Evolutionary conservation across 2,888 invertebrate genomes (phyloP).

Genomic region (Furcula furcula): DNA sequence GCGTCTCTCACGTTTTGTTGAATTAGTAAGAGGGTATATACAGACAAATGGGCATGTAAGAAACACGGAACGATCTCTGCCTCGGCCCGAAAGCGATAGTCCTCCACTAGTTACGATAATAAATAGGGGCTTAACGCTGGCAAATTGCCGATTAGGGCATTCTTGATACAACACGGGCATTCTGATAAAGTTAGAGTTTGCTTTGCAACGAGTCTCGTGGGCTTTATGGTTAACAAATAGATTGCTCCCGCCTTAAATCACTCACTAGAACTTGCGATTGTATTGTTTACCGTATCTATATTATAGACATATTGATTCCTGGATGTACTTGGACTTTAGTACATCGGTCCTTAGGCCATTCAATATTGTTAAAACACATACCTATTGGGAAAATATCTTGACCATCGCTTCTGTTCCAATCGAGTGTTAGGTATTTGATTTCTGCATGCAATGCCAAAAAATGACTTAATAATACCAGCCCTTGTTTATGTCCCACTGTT

Average conservation of each 20-base stretch:
- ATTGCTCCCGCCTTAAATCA: slow-evolving; percentile 55
- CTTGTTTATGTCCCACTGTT: too few relatives aligned
- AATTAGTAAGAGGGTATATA: slow-evolving; percentile 74
- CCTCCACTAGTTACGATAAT: slow-evolving; percentile 72
- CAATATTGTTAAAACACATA: too few relatives aligned
- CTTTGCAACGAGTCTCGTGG: slow-evolving; percentile 62
- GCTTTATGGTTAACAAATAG: slow-evolving; percentile 56
- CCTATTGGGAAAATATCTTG: too few relatives aligned
- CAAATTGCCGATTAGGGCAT: slow-evolving; percentile 73
- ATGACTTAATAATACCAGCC: too few relatives aligned
- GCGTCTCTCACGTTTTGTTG: slow-evolving; percentile 61
- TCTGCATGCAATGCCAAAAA: too few relatives aligned
- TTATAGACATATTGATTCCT: too few relatives aligned
- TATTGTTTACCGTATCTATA: slow-evolving; percentile 4
- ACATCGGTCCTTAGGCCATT: too few relatives aligned
- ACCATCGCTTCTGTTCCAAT: too few relatives aligned
- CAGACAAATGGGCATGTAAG: slow-evolving; percentile 63
- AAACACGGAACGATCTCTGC: slow-evolving; percentile 59
- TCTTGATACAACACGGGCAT: slow-evolving; percentile 70
- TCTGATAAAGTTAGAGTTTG: slow-evolving; percentile 73
- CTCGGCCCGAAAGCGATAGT: slow-evolving; percentile 67
- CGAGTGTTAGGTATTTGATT: too few relatives aligned
- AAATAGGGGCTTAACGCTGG: slow-evolving; percentile 67
- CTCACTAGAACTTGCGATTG: slow-evolving; percentile 28
- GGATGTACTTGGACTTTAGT: too few relatives aligned